A percentile compares a stretch with the other conserved stretches of the same genome.
phyloP scores from a whole-genome alignment of 2,113 vertebrate genomes.

The Lophochroa leadbeateri region DNA sequence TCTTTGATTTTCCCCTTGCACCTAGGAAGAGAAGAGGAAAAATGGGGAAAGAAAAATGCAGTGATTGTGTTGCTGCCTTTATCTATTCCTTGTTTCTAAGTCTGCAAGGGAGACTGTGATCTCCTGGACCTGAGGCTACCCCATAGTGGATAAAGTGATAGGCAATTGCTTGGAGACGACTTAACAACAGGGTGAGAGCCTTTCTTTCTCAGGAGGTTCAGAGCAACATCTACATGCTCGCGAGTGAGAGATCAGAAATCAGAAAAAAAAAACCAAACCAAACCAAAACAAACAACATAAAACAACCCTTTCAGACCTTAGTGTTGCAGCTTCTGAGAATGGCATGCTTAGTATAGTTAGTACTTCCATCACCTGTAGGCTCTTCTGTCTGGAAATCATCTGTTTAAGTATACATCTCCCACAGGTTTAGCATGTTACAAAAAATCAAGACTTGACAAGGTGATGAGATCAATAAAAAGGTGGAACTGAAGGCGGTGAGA shows the following conservation, averaged over 20 bases:
- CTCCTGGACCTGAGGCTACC: background rate
- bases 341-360: background rate
- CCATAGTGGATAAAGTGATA: fast-evolving
- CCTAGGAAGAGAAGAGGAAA: background rate
- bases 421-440: background rate
- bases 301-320: no score
- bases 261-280: background rate
- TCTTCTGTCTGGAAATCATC: background rate
- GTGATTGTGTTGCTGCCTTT: background rate
- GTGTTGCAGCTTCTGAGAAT: background rate
- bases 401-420: background rate
- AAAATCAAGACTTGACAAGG: background rate
- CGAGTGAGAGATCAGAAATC: background rate
- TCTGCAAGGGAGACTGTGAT: background rate
- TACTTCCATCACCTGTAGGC: background rate
- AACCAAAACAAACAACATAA: background rate
- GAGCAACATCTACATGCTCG: background rate
- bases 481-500: background rate
- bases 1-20: background rate
- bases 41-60: background rate
- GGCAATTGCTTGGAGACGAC: background rate
- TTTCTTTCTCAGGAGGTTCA: background rate
- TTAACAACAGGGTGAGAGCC: background rate
- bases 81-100: background rate
- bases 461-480: background rate